Conservation (phyloP, 2,797 vertebrate species). For the Corythornis leucogaster region DNA sequence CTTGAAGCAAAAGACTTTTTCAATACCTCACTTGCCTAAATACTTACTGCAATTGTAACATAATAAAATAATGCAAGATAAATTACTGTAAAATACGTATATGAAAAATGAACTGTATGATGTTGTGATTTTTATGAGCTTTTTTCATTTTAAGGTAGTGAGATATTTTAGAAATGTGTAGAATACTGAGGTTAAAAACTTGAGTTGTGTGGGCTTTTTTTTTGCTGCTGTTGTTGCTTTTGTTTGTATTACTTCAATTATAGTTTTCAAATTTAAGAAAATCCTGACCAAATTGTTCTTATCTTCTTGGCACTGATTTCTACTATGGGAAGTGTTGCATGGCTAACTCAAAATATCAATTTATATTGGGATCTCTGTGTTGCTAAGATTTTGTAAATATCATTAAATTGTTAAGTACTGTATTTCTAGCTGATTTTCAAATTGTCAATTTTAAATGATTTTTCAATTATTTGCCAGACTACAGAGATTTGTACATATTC, state of each 20-base stretch:
- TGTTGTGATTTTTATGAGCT: not conserved
- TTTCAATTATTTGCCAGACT: not conserved
- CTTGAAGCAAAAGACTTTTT: not conserved
- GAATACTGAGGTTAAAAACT: not conserved
- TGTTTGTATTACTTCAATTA: not conserved
- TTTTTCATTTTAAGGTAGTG: not conserved
- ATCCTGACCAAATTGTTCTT: not conserved
- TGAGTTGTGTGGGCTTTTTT: not conserved
- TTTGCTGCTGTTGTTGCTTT: no score
- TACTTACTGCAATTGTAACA: not conserved
- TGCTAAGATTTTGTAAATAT: not conserved
- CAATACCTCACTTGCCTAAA: not conserved
- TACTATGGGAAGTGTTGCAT: not conserved
- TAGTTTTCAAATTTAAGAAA: not conserved
- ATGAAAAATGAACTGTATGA: not conserved
- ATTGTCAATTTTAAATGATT: not conserved
- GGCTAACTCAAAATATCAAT: not conserved
- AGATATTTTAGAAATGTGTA: not conserved
- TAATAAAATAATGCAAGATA: not conserved
- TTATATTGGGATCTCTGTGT: not conserved
- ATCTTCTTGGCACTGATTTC: not conserved
- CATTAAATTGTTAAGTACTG: not conserved
- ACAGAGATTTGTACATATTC: not conserved
- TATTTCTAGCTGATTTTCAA: not conserved
- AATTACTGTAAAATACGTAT: not conserved